Base-by-base conservation (phyloP, 2,888 invertebrate genomes). In the Pachliopta kotzebuea region DNA sequence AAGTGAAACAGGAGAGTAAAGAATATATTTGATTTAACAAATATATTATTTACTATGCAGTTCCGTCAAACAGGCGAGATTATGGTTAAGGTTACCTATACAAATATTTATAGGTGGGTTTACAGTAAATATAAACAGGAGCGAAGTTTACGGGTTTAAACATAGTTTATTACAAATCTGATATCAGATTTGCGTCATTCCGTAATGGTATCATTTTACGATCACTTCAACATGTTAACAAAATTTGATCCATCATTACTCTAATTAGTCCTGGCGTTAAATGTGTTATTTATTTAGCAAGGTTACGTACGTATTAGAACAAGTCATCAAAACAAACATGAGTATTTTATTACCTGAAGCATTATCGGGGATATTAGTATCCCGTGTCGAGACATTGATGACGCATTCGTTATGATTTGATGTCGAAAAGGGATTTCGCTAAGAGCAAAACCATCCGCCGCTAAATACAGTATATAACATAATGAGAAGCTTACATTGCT, bases 331-430 rank as follows among this genome's bases (percentile, higher is more conserved):
- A 62, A 62, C 42, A 53, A 53, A 55, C 63, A 55, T 66, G 56
- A 54, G 54, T 65, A 65, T 63, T 78, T 79, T 78, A 74, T 73
- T 70, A 67, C 70, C 68, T 67, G 64, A 63, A 63, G 56, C 64
- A 60, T 66, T 68, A 71, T 67, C 63, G 64, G 63, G 70, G 67
- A 68, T 75, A 77, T 80, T 75, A 77, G 75, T 75, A 72, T 69
- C 67, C 70, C 77, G 76, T 73, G 73, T 74, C 70, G 74, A 67
- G 78, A 76, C 75, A 72, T 80, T 81, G 76, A 84, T 75, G 79
- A 74, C 74, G 64, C 69, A 75, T 75, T 71, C 69, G 69, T 73
- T 70, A 75, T 72, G 72, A 75, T 73, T 76, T 75, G 72, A 74
- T 73, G 73, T 66, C 75, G 63, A 73, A 78, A 76, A 70, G 64